Percentiles rank a stretch among this genome's conserved stretches.
Evolutionary conservation across 2,113 vertebrate genomes (phyloP).

Genomic region (Bufo gargarizans): DNA sequence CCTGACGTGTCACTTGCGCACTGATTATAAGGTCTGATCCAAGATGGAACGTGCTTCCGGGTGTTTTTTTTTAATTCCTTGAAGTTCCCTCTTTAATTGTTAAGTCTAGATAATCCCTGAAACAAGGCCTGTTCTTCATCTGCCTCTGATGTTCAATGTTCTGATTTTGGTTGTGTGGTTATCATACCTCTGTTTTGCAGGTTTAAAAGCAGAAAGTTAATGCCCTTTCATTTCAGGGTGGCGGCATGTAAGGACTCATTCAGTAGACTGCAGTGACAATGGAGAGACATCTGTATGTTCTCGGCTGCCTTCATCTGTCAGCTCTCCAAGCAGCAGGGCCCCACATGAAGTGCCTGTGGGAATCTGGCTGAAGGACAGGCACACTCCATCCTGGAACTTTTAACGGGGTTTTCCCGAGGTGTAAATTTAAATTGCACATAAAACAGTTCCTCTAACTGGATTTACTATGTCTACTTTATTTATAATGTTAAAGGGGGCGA

Average conservation of each 20-base stretch:
- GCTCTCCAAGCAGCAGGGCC: conserved; percentile 46
- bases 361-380: conserved; percentile 54
- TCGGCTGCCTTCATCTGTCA: conserved; percentile 29
- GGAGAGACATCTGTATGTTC: not conserved
- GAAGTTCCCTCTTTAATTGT: conserved; percentile 54
- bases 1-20: conserved; percentile 30
- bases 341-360: conserved; percentile 54
- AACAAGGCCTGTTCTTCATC: conserved; percentile 22
- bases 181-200: conserved; percentile 34
- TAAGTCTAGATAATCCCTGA: conserved; percentile 37
- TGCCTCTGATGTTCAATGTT: conserved; percentile 40
- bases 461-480: not conserved
- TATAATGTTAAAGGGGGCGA: not conserved
- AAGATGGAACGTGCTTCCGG: not conserved
- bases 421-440: conserved; percentile 30
- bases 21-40: conserved; percentile 41
- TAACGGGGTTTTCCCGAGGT: conserved; percentile 49
- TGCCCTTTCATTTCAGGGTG: conserved; percentile 33
- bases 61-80: conserved; percentile 17
- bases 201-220: conserved; percentile 28
- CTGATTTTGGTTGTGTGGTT: conserved; percentile 40
- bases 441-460: conserved; percentile 38
- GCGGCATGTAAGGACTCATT: conserved; percentile 37
- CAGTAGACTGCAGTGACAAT: conserved; percentile 3
- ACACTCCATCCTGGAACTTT: conserved; percentile 54